Evolutionary conservation across 2,113 vertebrate species (phyloP), one percentile per base, ranked within the genome.

Genomic region (Etheostoma spectabile): DNA sequence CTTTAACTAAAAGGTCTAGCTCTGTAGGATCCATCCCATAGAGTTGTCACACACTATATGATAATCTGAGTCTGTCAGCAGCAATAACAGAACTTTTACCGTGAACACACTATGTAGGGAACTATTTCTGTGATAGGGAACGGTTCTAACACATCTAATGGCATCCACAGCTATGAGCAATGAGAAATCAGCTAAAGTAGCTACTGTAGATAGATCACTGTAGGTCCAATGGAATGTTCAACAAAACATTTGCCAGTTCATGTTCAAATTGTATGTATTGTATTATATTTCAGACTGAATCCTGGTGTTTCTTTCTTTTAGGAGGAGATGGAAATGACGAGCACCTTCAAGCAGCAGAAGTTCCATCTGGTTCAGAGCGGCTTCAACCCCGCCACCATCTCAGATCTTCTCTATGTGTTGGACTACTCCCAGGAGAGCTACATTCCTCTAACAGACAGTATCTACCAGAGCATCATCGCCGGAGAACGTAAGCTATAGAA

Each of bases 321-420:
- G 98, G 95, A 96, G 81, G 93, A 89, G 70, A 97, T 99, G 95
- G 97, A 98, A 83, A 91, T 95, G 61, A 98, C 98, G 0, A 97
- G 95, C 80, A 99, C 97, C 49, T 97, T 97, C 87, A 99, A 99
- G 91, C 96, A 96, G 70, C 95, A 96, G 89, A 99, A 99, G 94
- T 95, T 97, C 86, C 88, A 68, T n/a, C 86, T 99, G 80, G 95
- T 98, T n/a, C 90, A 96, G 85, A 96, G 96, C 75, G 97, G 97
- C 82, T 99, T 98, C 94, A 94, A 96, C 88, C 97, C 96, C 22
- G 83, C 94, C 46, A 71, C 80, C 3, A 88, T 97, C 92, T 89
- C 79, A 2, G 96, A 98, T 38, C 96, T 95, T 8, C 95, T 99
- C 49, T 99, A 96, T 77, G 95, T 97, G 71, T 82, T 99, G 89